Percentiles rank a stretch among this genome's conserved stretches.
These are phyloP conservation scores for Scolanthus callimorphus DNA, from an alignment of 92 coral and sea anemone genomes.

Conservation along the genomic window DNA sequence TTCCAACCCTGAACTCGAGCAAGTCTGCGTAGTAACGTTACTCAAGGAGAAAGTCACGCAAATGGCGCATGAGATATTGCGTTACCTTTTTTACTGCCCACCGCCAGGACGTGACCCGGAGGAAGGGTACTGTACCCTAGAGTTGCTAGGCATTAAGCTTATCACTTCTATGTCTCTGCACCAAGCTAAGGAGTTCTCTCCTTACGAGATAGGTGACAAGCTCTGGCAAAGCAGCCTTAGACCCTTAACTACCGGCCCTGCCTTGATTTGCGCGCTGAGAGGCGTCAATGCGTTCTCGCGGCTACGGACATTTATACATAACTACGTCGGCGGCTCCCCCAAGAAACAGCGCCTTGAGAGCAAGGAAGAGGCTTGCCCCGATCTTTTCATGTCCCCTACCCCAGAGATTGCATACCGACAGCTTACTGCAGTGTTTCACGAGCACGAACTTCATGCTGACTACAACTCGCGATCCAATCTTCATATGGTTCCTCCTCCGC, in stretches of 20 bases:
- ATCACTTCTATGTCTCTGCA: conserved; percentile 68
- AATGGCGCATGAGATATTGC: conserved; percentile 53
- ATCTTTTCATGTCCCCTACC: conserved; percentile 78
- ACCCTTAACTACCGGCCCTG: conserved; percentile 68
- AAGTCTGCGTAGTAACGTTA: conserved; percentile 82
- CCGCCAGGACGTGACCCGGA: conserved; percentile 19
- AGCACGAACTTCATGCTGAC: conserved; percentile 85
- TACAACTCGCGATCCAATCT: conserved; percentile 58
- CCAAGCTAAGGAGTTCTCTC: conserved; percentile 94
- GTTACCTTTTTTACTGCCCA: conserved; percentile 35
- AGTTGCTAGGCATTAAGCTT: conserved; percentile 82
- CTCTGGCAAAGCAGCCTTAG: conserved; percentile 82
- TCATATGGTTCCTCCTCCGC: conserved; percentile 64
- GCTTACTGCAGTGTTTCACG: conserved; percentile 82
- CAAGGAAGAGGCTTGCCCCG: conserved; percentile 46
- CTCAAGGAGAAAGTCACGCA: conserved; percentile 66
- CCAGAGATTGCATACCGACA: conserved; percentile 94
- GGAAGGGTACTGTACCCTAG: conserved; percentile 59
- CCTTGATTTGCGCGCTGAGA: conserved; percentile 74
- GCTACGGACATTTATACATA: conserved; percentile 54
- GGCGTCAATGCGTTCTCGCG: conserved; percentile 78
- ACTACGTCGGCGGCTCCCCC: conserved; percentile 39
- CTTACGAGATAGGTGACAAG: conserved; percentile 74
- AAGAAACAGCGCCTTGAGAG: conserved; percentile 21
- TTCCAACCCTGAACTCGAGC: conserved; percentile 91